Percentiles rank a stretch among this genome's conserved stretches.
phyloP scores from a whole-genome alignment of 2,113 vertebrate species.

The Oxygymnocypris stewartii region DNA sequence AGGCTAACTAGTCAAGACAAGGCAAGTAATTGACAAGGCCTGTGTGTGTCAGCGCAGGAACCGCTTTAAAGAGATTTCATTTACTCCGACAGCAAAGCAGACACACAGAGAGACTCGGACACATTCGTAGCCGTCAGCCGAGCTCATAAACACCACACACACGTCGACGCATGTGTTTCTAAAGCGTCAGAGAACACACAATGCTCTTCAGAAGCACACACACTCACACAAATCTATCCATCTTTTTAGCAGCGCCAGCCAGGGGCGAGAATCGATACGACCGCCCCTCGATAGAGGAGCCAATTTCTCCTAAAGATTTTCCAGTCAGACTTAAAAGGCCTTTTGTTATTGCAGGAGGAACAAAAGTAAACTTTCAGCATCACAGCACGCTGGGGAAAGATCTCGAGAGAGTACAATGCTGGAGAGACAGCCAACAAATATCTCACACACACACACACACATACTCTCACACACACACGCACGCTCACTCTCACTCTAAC shows the following conservation, averaged over 20 bases:
- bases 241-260: slow-evolving; percentile 74
- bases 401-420: slow-evolving; percentile 7
- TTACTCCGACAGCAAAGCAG: slow-evolving; percentile 24
- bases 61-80: slow-evolving; percentile 51
- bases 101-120: slow-evolving; percentile 29
- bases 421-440: no score
- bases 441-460: neutral
- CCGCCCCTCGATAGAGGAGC: slow-evolving; percentile 74
- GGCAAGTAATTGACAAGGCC: slow-evolving; percentile 48
- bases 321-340: slow-evolving; percentile 78
- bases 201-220: slow-evolving; percentile 72
- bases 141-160: slow-evolving; percentile 61
- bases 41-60: slow-evolving; percentile 45
- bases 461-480: no score
- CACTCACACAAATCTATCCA: slow-evolving; percentile 78
- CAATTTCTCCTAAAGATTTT: slow-evolving; percentile 82
- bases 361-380: slow-evolving; percentile 76
- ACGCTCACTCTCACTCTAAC: no score
- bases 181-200: slow-evolving; percentile 73
- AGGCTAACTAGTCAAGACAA: slow-evolving; percentile 45
- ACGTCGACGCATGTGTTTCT: slow-evolving; percentile 66
- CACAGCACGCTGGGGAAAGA: slow-evolving; percentile 55
- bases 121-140: slow-evolving; percentile 67
- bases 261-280: slow-evolving; percentile 75
- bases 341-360: slow-evolving; percentile 78